Evolutionary conservation across 2,888 invertebrate genomes (phyloP).

Genomic region (Tetranychus piercei): DNA sequence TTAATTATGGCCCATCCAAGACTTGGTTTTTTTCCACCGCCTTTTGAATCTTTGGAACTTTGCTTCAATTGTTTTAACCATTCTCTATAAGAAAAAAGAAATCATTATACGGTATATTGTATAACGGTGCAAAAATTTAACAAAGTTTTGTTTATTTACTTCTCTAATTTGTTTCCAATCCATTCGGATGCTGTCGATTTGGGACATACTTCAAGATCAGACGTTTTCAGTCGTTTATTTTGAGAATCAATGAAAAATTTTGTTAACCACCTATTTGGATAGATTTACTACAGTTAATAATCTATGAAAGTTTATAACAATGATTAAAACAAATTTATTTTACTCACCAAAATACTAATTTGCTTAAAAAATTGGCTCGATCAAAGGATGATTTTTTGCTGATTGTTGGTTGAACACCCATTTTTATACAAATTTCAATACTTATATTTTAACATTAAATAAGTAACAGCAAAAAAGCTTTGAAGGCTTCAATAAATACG

Average conservation of each 20-base stretch:
- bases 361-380: background rate
- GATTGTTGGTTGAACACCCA: background rate
- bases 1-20: constrained; percentile 3
- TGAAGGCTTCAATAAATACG: no score
- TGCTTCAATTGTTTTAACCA: background rate
- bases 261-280: background rate
- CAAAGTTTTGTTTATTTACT: background rate
- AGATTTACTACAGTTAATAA: background rate
- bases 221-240: background rate
- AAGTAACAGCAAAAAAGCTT: no score
- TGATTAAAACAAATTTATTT: background rate
- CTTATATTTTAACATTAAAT: no score
- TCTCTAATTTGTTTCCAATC: background rate
- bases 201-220: background rate
- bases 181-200: background rate
- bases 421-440: background rate
- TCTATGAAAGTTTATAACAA: background rate
- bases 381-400: background rate
- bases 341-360: background rate
- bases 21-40: constrained; percentile 5
- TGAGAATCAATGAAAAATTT: background rate
- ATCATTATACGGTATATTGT: no score
- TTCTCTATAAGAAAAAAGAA: background rate
- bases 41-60: background rate
- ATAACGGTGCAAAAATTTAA: no score